Evolutionary conservation across 2,113 vertebrate genomes (phyloP), one percentile per base, ranked within the genome.

Genomic region (Xyrauchen texanus): DNA sequence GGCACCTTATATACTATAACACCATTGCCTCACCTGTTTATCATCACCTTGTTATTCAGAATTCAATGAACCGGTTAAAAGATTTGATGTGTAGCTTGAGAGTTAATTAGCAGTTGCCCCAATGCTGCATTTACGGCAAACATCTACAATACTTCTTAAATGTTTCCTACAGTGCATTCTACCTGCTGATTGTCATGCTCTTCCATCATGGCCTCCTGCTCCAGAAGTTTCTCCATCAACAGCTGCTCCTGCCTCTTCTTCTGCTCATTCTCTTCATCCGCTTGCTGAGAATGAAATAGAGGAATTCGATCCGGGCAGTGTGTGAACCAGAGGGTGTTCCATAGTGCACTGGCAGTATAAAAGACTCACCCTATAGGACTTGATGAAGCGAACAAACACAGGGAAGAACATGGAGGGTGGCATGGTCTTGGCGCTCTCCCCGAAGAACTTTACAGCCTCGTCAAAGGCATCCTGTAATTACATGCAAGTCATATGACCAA

Each of bases 331-430:
- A 63, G 0, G 79, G 60, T 55, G n/a, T 6, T 58, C 55, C 5
- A 15, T 7, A 12, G 8, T 13, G 7, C 12, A 76, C 47, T 55
- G 61, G n/a, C 3, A 45, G 21, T 34, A 34, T 34, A 34, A 7
- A 5, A 62, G 6, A 11, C 57, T 92, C 85, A 98, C 98, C 95
- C 96, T 95, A 88, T 98, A 99, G 12, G 98, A 95, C 89, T 98
- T 99, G 87, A 99, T 96, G 87, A 99, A 99, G 8, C 98, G 95
- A 10, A 99, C 98, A 69, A 99, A 97, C 72, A 99, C 94, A 0
- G 97, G 98, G 81, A 99, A 99, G 88, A 98, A 99, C 58, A 99
- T 96, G 0, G 98, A 99, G 0, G 98, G 98, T 0, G 97, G 98
- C 2, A 95, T 97, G 0, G 97, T 99, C 90, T 99, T 99, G 68